Base-by-base conservation (phyloP, 1,140 invertebrate species). In the Saccostrea cuccullata region DNA sequence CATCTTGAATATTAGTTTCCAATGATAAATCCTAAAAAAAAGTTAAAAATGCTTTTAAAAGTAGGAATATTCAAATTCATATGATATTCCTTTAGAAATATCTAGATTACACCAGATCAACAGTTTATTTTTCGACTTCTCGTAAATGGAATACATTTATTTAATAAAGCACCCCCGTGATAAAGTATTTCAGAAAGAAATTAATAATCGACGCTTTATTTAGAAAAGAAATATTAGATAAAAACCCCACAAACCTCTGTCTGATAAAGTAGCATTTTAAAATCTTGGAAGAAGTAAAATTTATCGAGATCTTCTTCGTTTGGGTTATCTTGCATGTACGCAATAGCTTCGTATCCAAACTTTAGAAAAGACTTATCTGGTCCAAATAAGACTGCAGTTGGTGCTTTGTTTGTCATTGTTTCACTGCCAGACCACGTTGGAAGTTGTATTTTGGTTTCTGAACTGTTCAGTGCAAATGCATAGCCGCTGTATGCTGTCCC, bases 281-380 rank as follows among this genome's bases (percentile, higher is more conserved):
- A 86, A 60, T 86, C 55, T 55, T 56, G 36, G 47, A 86, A 86
- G 77, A 86, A 86, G 20, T 86, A 86, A 30, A 55, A 86, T n/a
- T n/a, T 6, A 55, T 26, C 13, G 8, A 86, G n/a, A 55, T 77
- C 85, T 3, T 56, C 85, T n/a, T 40, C 23, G 20, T 86, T 55
- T 55, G 30, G 55, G 9, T 56, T 56, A 12, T 23, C 40, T 13
- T 70, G 3, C n/a, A 67, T 70, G n/a, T 77, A 13, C n/a, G 55
- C 23, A 11, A 73, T 55, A n/a, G 85, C 85, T 3, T 86, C 67
- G 23, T 86, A 55, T n/a, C 85, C 85, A 86, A 86, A 86, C 20
- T 47, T 77, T 15, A 55, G 23, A n/a, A 86, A 86, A 5, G 67
- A 55, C 55, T 26, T 86, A 40, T 86, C 85, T 55, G 67, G 40